These are phyloP conservation scores for Pseudochromis fuscus DNA, from an alignment of 2,797 vertebrate species.

Conservation along the genomic window DNA sequence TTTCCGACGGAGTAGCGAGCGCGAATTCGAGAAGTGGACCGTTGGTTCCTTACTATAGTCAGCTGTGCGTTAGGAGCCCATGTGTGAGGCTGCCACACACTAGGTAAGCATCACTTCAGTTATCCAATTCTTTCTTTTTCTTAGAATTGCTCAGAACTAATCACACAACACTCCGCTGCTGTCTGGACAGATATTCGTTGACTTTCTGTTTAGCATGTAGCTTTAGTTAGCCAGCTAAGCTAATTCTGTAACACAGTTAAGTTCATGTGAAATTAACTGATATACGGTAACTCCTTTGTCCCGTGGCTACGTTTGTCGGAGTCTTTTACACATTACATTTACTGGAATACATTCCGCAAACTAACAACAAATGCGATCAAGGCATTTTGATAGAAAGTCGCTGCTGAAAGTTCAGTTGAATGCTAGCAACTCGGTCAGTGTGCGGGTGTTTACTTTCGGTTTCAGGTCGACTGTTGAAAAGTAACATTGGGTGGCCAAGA, in stretches of 20 bases:
- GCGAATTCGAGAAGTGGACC: conserved; percentile 44
- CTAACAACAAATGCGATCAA: too few relatives aligned
- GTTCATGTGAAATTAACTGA: neutral
- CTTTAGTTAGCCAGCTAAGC: conserved; percentile 39
- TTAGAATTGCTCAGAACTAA: neutral
- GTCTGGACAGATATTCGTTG: neutral
- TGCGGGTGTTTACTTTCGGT: conserved; percentile 35
- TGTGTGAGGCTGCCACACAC: neutral
- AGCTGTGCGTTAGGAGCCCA: neutral
- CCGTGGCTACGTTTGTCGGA: too few relatives aligned
- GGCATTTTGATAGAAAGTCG: neutral
- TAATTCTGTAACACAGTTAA: conserved; percentile 27
- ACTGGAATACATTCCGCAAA: too few relatives aligned
- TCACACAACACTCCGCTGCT: neutral
- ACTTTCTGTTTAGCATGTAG: conserved; percentile 5
- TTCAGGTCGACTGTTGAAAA: neutral
- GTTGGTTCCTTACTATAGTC: neutral
- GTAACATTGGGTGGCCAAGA: conserved; percentile 35
- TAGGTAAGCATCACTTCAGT: conserved; percentile 10
- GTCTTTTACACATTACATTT: too few relatives aligned
- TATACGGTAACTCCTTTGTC: too few relatives aligned
- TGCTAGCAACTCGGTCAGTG: neutral
- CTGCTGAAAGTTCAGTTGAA: neutral
- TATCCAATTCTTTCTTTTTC: accelerated
- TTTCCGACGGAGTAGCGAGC: conserved; percentile 20